Evolutionary conservation across 2,797 vertebrate genomes (phyloP).

Genomic region (Protosalanx chinensis): DNA sequence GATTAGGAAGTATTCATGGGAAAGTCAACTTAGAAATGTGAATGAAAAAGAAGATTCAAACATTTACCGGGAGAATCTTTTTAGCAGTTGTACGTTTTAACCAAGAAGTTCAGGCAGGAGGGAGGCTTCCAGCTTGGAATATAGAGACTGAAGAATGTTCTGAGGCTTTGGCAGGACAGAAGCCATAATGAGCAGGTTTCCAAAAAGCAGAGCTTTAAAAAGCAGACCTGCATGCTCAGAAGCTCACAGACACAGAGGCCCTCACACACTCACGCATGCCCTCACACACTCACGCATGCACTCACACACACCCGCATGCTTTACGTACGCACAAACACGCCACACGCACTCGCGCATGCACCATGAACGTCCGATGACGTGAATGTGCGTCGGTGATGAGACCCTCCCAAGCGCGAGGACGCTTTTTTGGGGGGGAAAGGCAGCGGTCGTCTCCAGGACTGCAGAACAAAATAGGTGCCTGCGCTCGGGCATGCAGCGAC

Average conservation of each 20-base stretch:
- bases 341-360: conserved; percentile 10
- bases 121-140: conserved; percentile 59
- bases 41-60: conserved; percentile 5
- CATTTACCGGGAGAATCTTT: neutral
- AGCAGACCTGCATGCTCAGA: conserved; percentile 51
- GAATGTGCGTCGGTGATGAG: neutral
- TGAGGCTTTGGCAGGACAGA: conserved; percentile 69
- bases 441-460: conserved; percentile 30
- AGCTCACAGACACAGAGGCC: neutral
- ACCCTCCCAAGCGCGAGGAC: neutral
- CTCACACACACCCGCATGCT: conserved; percentile 5
- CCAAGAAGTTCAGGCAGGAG: conserved; percentile 38
- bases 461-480: conserved; percentile 48
- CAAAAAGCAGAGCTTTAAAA: conserved; percentile 69
- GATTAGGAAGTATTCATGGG: too few species aligned
- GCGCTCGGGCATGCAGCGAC: conserved; percentile 18
- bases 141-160: conserved; percentile 67
- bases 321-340: conserved; percentile 15
- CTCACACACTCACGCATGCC: neutral
- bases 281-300: neutral
- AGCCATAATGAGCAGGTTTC: conserved; percentile 76
- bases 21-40: too few species aligned
- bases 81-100: conserved; percentile 21
- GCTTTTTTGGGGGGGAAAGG: conserved; percentile 13
- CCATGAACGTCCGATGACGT: neutral